These are phyloP conservation scores for Epinotia nisella DNA, from an alignment of 2,888 invertebrate species.

Conservation along the genomic window DNA sequence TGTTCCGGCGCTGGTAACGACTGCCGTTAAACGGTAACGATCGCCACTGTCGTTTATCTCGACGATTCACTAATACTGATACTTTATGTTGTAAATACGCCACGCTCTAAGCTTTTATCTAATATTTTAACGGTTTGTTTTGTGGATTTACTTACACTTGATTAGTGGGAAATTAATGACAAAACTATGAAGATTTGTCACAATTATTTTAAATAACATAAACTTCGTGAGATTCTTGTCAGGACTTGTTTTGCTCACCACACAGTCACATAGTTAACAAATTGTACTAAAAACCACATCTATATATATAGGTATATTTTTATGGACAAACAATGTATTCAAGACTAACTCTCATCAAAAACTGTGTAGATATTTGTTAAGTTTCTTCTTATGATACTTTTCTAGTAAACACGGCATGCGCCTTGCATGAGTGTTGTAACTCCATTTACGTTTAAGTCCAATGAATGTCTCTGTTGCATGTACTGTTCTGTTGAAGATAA, in stretches of 20 bases:
- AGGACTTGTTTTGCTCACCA: not conserved
- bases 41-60: slow-evolving; percentile 63
- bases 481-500: slow-evolving; percentile 24
- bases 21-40: slow-evolving; percentile 68
- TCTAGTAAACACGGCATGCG: slow-evolving; percentile 34
- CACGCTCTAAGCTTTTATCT: not conserved
- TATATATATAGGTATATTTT: too few species aligned
- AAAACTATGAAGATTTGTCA: not conserved
- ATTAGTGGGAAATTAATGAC: not conserved
- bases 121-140: slow-evolving; percentile 3
- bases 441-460: slow-evolving; percentile 18
- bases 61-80: slow-evolving; percentile 58
- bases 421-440: slow-evolving; percentile 33
- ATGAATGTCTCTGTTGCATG: slow-evolving; percentile 34
- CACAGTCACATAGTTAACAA: not conserved
- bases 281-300: not conserved
- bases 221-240: not conserved
- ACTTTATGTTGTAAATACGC: slow-evolving; percentile 31
- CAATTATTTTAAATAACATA: not conserved
- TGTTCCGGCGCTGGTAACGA: slow-evolving; percentile 60
- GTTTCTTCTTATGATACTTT: slow-evolving; percentile 21
- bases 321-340: not conserved
- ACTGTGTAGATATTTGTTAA: not conserved
- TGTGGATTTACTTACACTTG: not conserved
- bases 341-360: not conserved